Base-by-base conservation (phyloP, 2,888 invertebrate species). In the Asteroscopus sphinx region DNA sequence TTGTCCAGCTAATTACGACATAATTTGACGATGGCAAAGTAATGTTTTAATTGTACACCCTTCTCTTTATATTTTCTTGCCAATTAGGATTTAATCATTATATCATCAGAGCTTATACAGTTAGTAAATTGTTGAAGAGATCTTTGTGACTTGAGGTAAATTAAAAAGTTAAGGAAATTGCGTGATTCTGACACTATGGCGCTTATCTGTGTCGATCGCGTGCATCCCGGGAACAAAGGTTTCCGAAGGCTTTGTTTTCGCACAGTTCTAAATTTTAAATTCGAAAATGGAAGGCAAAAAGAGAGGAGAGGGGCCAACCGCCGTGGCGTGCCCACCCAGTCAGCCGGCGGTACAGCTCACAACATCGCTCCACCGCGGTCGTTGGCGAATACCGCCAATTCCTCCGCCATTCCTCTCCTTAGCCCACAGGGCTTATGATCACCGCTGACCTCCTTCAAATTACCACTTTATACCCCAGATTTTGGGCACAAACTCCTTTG, bases 361-460 rank as follows among this genome's bases (percentile, higher is more conserved):
- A 83, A 88, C 88, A 88, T 87, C 83, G 83, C 85, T 86, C 83
- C 86, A 83, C 83, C 78, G 86, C 89, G 83, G 85, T 90, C 90
- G 87, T 89, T 89, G 88, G 88, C 89, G 86, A 94, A 94, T 94
- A 93, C 94, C 94, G 93, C 88, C 94, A 93, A 94, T 94, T 93
- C 94, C 91, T 90, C 62, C 55, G 79, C 85, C 85, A 85, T 85
- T 81, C 83, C 80, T 81, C 79, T 79, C 79, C 82, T 83, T 83
- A 82, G 78, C 70, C 77, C 73, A 88, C 71, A 90, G 70, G 89
- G 66, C 90, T 73, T 91, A 92, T 82, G 81, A 76, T 75, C 81
- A 68, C 40, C 13, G 30, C 5, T 25, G 15, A 13, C 7, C 13
- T 49, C 64, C 60, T 53, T 53, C 74, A 44, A 89, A 72, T 83